These are phyloP conservation scores for Leiothrix lutea DNA, from an alignment of 2,113 vertebrate species.

Conservation along the genomic window DNA sequence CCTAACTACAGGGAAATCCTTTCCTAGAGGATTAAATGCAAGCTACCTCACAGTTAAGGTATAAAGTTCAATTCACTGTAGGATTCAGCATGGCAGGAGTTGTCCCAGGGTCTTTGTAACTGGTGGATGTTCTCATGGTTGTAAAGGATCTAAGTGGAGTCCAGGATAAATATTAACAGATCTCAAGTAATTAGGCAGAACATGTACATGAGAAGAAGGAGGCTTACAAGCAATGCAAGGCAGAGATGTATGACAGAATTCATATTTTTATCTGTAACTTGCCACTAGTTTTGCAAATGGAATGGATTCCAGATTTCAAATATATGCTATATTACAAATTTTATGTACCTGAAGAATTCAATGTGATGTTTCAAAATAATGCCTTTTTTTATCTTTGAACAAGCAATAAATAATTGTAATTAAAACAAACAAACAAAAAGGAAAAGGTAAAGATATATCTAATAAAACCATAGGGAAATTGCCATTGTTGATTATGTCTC, in stretches of 20 bases:
- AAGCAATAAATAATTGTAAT: background rate
- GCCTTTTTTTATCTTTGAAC: background rate
- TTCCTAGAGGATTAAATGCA: constrained; percentile 66
- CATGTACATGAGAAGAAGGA: background rate
- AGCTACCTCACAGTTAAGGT: constrained; percentile 4
- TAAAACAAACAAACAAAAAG: background rate
- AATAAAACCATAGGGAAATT: background rate
- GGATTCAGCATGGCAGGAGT: constrained; percentile 26
- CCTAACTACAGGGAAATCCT: constrained; percentile 60
- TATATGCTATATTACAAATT: background rate
- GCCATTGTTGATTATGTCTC: background rate
- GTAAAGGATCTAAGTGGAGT: constrained; percentile 4
- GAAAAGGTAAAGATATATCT: background rate
- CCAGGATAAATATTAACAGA: constrained; percentile 31
- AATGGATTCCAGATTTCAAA: background rate
- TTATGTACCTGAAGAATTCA: background rate
- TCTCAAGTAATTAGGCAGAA: background rate
- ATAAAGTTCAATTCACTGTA: constrained; percentile 34
- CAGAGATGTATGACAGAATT: background rate
- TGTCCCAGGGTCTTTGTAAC: constrained; percentile 15
- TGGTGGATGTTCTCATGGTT: constrained; percentile 1
- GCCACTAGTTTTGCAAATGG: background rate
- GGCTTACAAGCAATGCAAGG: background rate
- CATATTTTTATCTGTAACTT: background rate
- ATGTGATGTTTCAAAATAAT: background rate